Evolutionary conservation across 2,888 invertebrate species (phyloP), one percentile per base, ranked within the genome.

Genomic region (Megamerina dolium): DNA sequence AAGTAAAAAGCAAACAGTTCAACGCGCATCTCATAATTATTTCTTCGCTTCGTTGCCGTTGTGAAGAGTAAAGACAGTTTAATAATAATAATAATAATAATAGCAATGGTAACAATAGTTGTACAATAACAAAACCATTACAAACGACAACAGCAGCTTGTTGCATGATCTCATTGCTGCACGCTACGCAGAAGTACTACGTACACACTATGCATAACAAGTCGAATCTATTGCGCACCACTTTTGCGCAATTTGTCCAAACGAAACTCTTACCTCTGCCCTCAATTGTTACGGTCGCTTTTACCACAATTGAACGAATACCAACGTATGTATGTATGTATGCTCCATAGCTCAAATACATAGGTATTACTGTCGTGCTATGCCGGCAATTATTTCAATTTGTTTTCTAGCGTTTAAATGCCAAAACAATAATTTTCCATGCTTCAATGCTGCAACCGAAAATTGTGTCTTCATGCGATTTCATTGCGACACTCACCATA

Each of bases 11-110:
- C 49, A 46, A 52, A 46, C 50, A 50, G 46, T 32, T 47, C 52
- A 54, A 51, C 54, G 51, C 53, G 51, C 51, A 48, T 51, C 51
- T 46, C 52, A 53, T 55, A 54, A 55, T 55, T 55, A 55, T 50
- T 49, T 53, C 52, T 42, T 48, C 54, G 55, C 52, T 54, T 50
- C 51, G 55, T 20, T 55, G 52, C 43, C 46, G 49, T 55, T 54
- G 49, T 55, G 55, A 55, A 53, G 51, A 40, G 42, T 48, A 52
- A 43, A 50, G 55, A 55, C 55, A 55, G 50, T 46, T 51, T 54
- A 55, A 55, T 55, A 49, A 52, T 38, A 35, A 30, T 38, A 37
- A 43, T 20, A 40, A 31, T 14, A 35, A 20, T 19, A 20, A 30
- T 17, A 21, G 27, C 23, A 19, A 35, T 26, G 26, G 10, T 14